phyloP scores from a whole-genome alignment of 2,113 vertebrate genomes.

The Neolamprologus fasciatus region DNA sequence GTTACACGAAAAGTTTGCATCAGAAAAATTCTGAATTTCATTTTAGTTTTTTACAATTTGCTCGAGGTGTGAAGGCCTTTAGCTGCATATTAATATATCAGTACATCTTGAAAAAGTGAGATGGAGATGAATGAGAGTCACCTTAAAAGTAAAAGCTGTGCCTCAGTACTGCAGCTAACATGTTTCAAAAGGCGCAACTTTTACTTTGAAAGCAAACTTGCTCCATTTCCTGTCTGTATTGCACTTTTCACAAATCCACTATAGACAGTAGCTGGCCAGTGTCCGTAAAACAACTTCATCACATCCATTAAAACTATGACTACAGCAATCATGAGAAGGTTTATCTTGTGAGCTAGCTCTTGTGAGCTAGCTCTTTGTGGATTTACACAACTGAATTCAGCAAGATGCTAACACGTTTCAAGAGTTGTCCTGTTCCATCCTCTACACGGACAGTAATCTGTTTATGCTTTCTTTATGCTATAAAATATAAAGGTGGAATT shows the following conservation, averaged over 20 bases:
- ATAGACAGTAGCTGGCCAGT: background rate
- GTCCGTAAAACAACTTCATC: background rate
- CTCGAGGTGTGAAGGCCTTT: background rate
- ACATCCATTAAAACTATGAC: background rate
- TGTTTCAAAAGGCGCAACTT: accelerated
- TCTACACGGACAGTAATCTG: background rate
- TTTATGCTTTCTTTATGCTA: background rate
- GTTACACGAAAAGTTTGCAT: background rate
- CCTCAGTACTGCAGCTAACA: background rate
- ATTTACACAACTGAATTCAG: background rate
- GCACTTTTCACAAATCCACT: background rate
- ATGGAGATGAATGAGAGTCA: background rate
- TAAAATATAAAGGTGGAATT: background rate
- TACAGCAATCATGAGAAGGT: background rate
- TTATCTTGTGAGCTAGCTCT: background rate
- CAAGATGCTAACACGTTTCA: background rate
- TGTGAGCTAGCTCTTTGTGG: background rate
- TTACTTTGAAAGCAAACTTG: background rate
- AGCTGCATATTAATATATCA: background rate
- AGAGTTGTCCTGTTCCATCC: background rate
- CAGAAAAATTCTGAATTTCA: background rate
- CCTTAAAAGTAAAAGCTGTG: background rate
- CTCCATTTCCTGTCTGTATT: background rate
- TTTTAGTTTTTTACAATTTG: background rate
- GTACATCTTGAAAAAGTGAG: background rate